These are phyloP conservation scores for Leptinotarsa defecta DNA, from an alignment of 1,140 invertebrate species.

Conservation along the genomic window DNA sequence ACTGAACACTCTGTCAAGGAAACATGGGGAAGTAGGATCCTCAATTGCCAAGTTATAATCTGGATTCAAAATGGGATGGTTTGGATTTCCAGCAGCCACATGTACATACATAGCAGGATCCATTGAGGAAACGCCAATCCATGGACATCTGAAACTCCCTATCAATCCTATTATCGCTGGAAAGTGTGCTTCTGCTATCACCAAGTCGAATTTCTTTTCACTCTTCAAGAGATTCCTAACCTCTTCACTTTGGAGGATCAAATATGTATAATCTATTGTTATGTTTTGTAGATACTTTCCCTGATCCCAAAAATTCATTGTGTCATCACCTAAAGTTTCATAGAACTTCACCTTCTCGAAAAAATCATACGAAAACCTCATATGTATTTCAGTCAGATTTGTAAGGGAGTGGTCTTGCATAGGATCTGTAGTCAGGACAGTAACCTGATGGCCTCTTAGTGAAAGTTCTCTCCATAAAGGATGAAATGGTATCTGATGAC, in stretches of 20 bases:
- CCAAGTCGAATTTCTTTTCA: conserved; percentile 47
- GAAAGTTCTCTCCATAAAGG: conserved; percentile 49
- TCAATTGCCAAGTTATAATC: conserved; percentile 37
- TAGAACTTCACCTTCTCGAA: conserved; percentile 15
- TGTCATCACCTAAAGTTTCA: not conserved
- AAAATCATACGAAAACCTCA: conserved; percentile 39
- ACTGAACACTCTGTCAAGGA: conserved; percentile 39
- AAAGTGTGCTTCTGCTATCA: conserved; percentile 50
- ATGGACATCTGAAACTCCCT: conserved; percentile 45
- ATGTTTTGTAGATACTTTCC: not conserved
- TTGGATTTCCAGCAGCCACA: conserved; percentile 54
- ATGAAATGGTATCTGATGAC: conserved; percentile 62
- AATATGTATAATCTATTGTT: conserved; percentile 14
- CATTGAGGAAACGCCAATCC: conserved; percentile 46
- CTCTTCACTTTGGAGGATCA: conserved; percentile 34
- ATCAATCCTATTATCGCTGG: conserved; percentile 42
- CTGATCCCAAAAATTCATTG: conserved; percentile 14
- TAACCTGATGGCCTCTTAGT: conserved; percentile 43
- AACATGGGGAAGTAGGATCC: conserved; percentile 24
- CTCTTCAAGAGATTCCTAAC: conserved; percentile 50
- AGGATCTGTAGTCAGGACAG: conserved; percentile 43
- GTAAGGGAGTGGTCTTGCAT: conserved; percentile 33
- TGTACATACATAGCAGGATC: conserved; percentile 33
- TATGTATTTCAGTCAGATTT: conserved; percentile 45
- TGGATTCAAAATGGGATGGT: conserved; percentile 57